phyloP scores from a whole-genome alignment of 2,113 vertebrate species.

The Oncorhynchus tshawytscha region DNA sequence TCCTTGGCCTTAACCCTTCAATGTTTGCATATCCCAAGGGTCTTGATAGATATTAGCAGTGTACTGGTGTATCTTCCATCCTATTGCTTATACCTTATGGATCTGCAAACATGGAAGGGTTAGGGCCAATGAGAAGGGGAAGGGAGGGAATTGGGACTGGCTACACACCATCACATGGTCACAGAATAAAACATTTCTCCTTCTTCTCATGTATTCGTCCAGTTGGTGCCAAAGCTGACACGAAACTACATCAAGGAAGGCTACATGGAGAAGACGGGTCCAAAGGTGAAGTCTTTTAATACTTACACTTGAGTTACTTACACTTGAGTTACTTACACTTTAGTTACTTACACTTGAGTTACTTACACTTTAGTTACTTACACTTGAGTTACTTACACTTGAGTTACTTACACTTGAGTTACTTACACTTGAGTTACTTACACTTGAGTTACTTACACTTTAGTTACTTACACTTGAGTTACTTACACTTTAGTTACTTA shows the following conservation, averaged over 20 bases:
- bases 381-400: background rate
- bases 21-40: too few relatives aligned
- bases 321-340: background rate
- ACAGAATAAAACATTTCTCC: background rate
- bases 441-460: too few relatives aligned
- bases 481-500: too few relatives aligned
- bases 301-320: background rate
- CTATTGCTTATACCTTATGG: too few relatives aligned
- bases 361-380: background rate
- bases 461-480: too few relatives aligned
- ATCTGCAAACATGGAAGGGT: too few relatives aligned
- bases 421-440: too few relatives aligned
- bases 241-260: conserved; percentile 86
- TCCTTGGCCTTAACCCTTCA: too few relatives aligned
- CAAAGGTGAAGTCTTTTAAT: conserved; percentile 69
- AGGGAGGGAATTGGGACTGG: too few relatives aligned
- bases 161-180: background rate
- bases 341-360: background rate
- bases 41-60: too few relatives aligned
- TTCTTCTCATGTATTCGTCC: conserved; percentile 31
- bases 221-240: conserved; percentile 84
- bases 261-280: conserved; percentile 92
- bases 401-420: background rate
- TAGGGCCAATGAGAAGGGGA: too few relatives aligned
- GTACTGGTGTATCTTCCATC: too few relatives aligned